A percentile compares a stretch with the other conserved stretches of the same genome.
Conservation (phyloP, 2,888 invertebrate genomes). For the Cheilosia urbana region DNA sequence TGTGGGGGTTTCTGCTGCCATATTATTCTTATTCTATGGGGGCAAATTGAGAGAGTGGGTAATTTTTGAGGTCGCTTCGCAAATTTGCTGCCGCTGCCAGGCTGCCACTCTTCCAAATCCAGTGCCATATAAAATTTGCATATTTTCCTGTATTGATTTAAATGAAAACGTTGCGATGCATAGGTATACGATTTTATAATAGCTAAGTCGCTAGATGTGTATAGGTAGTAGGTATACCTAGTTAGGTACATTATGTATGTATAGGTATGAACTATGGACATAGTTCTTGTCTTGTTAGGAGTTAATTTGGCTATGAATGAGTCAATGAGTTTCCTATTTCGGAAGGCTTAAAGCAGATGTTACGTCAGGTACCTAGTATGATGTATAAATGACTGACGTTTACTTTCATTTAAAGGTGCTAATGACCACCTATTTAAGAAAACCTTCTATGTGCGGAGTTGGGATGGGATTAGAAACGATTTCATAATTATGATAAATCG, state of each 20-base stretch:
- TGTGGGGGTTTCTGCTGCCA: too few species aligned
- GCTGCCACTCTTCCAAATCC: conserved; percentile 12
- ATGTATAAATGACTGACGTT: conserved; percentile 12
- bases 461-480: not conserved
- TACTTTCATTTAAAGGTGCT: conserved; percentile 22
- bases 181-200: conserved; percentile 34
- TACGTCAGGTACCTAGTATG: conserved; percentile 30
- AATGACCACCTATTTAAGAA: conserved; percentile 30
- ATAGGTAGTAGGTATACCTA: too few species aligned
- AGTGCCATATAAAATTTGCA: conserved; percentile 27
- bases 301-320: conserved; percentile 31
- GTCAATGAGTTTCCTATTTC: conserved; percentile 10
- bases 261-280: not conserved
- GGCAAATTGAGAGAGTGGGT: conserved; percentile 36
- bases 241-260: not conserved
- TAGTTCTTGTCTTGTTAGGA: conserved; percentile 14
- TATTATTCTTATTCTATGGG: too few species aligned
- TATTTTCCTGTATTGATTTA: conserved; percentile 54
- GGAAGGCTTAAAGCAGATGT: conserved; percentile 37
- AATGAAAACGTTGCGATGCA: conserved; percentile 32
- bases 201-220: not conserved
- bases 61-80: conserved; percentile 47
- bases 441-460: not conserved
- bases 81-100: conserved; percentile 29
- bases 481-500: not conserved